phyloP scores from a whole-genome alignment of 2,888 invertebrate species.

The Pteria penguin region DNA sequence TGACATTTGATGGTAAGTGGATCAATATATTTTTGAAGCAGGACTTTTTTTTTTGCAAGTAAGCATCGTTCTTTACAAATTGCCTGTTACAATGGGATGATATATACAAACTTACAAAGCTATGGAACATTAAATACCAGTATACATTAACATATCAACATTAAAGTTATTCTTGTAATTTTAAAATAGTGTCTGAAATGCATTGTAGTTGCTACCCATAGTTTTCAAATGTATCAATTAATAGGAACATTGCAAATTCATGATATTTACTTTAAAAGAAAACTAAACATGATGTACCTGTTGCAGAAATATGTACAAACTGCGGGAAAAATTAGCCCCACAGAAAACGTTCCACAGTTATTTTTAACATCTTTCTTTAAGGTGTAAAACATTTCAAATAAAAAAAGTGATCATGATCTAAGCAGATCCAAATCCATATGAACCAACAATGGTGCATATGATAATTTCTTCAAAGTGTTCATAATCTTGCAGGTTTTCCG shows the following conservation, averaged over 20 bases:
- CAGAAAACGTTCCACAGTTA: not conserved
- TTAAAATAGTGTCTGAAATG: not conserved
- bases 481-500: constrained; percentile 1
- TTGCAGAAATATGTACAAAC: constrained; percentile 3
- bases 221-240: not conserved
- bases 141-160: too few species aligned
- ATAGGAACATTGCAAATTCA: too few species aligned
- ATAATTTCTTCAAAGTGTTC: constrained; percentile 7
- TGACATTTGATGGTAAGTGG: too few species aligned
- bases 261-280: too few species aligned
- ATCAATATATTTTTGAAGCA: too few species aligned
- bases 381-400: not conserved
- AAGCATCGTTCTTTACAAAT: too few species aligned
- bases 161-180: too few species aligned
- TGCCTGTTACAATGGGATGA: too few species aligned
- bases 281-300: too few species aligned
- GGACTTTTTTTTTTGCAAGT: too few species aligned
- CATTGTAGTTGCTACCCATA: not conserved
- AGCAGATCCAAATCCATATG: constrained; percentile 5
- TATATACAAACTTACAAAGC: too few species aligned
- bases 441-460: constrained; percentile 1
- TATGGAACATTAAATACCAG: too few species aligned
- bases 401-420: not conserved
- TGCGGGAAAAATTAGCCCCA: not conserved
- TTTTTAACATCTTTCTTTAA: not conserved